Percentiles rank a stretch among this genome's conserved stretches.
Conservation (phyloP, 2,888 invertebrate species). For the Ophion slaviceki region DNA sequence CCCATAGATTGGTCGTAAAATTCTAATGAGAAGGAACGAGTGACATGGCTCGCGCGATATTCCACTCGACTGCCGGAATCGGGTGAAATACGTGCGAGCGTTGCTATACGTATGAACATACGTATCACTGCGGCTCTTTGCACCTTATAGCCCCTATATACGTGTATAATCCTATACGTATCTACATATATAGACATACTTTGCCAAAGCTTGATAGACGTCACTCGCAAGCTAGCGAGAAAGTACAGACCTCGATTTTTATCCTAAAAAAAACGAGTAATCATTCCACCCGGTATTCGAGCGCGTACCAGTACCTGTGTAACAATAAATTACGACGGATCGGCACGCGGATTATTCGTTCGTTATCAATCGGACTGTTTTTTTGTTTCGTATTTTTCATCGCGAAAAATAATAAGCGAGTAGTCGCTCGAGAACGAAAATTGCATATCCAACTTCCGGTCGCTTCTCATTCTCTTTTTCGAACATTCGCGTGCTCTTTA, state of each 20-base stretch:
- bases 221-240: not conserved
- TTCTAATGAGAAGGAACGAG: not conserved
- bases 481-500: not conserved
- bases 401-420: not conserved
- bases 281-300: not conserved
- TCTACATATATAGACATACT: not conserved
- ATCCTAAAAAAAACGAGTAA: not conserved
- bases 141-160: slow-evolving; percentile 26
- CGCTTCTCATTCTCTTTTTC: not conserved
- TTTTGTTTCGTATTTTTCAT: not conserved
- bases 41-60: not conserved
- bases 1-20: not conserved
- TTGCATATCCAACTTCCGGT: slow-evolving; percentile 15
- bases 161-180: not conserved
- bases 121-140: slow-evolving; percentile 32
- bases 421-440: not conserved
- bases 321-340: not conserved
- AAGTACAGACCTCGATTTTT: not conserved
- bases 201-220: not conserved
- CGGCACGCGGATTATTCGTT: slow-evolving; percentile 1
- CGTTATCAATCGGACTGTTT: slow-evolving; percentile 14
- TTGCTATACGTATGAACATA: not conserved
- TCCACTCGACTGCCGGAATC: slow-evolving; percentile 10
- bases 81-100: slow-evolving; percentile 13
- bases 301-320: not conserved